Conservation (phyloP, 2,888 invertebrate species). For the Cacoxenus indagator region DNA sequence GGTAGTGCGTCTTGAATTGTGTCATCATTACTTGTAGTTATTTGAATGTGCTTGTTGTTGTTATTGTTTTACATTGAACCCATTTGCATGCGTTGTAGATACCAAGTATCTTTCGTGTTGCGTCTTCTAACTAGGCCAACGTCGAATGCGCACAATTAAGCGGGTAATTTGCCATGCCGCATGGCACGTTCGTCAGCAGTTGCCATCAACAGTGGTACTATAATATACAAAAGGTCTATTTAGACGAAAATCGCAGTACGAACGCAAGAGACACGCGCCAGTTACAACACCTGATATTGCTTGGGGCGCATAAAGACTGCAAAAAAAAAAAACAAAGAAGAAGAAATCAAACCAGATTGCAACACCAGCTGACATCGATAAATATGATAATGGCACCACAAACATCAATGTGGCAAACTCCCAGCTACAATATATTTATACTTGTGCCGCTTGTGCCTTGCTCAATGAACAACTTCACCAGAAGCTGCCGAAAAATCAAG, state of each 20-base stretch:
- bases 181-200: constrained; percentile 24
- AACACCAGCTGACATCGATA: constrained; percentile 25
- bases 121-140: constrained; percentile 51
- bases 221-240: constrained; percentile 39
- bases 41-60: constrained; percentile 1
- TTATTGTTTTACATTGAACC: neutral
- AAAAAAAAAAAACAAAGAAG: constrained; percentile 29
- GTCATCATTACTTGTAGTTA: neutral
- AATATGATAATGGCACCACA: constrained; percentile 13
- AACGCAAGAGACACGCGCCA: constrained; percentile 52
- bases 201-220: neutral
- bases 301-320: too few species aligned
- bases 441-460: neutral
- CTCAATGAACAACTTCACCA: neutral
- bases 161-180: constrained; percentile 54
- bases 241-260: constrained; percentile 53
- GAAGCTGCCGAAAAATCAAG: constrained; percentile 12
- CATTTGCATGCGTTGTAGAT: neutral
- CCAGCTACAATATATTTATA: too few species aligned
- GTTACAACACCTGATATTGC: constrained; percentile 37
- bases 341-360: constrained; percentile 55
- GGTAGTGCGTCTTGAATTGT: constrained; percentile 4
- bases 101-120: neutral
- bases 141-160: constrained; percentile 46
- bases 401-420: neutral